Conservation (phyloP, 2,113 vertebrate species). For the Heliornis fulica region DNA sequence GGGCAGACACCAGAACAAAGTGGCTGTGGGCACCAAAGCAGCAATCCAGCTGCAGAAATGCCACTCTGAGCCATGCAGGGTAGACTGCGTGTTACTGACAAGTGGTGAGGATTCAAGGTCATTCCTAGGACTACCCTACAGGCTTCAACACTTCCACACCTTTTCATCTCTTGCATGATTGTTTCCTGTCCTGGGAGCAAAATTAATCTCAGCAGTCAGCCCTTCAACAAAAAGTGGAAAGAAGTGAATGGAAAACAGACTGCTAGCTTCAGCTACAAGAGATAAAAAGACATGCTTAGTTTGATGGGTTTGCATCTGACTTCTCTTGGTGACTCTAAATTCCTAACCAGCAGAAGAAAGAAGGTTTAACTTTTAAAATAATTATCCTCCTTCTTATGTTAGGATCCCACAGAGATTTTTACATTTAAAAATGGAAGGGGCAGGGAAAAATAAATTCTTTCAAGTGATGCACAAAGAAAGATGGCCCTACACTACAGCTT, state of each 20-base stretch:
- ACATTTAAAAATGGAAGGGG: not conserved
- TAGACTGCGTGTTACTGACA: not conserved
- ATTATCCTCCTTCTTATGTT: conserved; percentile 48
- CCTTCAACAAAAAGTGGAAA: conserved; percentile 19
- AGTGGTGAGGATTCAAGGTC: not conserved
- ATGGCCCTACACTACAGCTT: not conserved
- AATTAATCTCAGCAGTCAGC: conserved; percentile 33
- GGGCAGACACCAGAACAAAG: not conserved
- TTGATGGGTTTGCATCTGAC: not conserved
- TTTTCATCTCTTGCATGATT: not conserved
- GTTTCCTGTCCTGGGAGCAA: conserved; percentile 15
- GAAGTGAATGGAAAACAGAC: conserved; percentile 34
- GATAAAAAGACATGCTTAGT: conserved; percentile 23
- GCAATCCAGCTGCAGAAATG: not conserved
- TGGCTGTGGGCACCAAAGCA: not conserved
- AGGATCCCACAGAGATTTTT: not conserved
- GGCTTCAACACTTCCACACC: conserved; percentile 12
- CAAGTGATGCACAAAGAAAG: not conserved
- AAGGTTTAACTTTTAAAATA: conserved; percentile 37
- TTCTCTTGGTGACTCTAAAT: conserved; percentile 9
- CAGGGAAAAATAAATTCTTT: not conserved
- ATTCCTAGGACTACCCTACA: not conserved
- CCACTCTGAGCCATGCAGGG: not conserved
- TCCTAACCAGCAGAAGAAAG: conserved; percentile 26
- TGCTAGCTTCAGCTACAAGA: not conserved